phyloP scores from a whole-genome alignment of 2,888 invertebrate genomes.

The Cybosia mesomella region DNA sequence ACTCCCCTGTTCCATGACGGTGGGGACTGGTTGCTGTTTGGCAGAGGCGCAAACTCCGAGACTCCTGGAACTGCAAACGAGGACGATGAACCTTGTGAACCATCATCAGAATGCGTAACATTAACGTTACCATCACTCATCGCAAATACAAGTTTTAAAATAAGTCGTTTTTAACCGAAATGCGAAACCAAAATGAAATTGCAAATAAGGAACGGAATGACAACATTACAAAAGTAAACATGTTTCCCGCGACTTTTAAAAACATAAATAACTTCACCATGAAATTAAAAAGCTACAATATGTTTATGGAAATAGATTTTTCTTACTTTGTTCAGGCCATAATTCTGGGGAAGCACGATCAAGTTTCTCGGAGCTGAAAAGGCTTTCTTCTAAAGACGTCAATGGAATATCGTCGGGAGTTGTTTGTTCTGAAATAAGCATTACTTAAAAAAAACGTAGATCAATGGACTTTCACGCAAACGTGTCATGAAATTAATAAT shows the following conservation, averaged over 20 bases:
- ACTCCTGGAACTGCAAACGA: constrained; percentile 94
- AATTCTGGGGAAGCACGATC: constrained; percentile 98
- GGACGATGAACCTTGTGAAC: constrained; percentile 70
- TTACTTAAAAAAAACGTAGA: background rate
- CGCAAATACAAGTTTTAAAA: constrained; percentile 70
- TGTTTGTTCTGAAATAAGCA: constrained; percentile 70
- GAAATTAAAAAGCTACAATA: background rate
- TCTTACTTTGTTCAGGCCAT: constrained; percentile 98
- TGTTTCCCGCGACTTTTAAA: constrained; percentile 81
- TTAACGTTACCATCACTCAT: constrained; percentile 71
- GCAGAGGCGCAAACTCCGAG: constrained; percentile 92
- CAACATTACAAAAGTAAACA: constrained; percentile 69
- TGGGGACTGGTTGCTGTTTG: constrained; percentile 85
- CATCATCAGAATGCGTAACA: constrained; percentile 63
- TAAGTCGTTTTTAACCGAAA: constrained; percentile 78
- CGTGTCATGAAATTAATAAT: background rate
- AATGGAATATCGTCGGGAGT: constrained; percentile 83
- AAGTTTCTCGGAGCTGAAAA: constrained; percentile 95
- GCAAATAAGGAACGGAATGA: constrained; percentile 69
- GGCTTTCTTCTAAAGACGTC: constrained; percentile 89
- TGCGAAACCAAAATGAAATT: constrained; percentile 57
- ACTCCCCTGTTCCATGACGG: constrained; percentile 90
- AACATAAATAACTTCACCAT: constrained; percentile 43
- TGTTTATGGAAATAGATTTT: constrained; percentile 30
- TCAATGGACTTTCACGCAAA: background rate